Base-by-base conservation (phyloP, 2,113 vertebrate species). In the Gnathonemus echidnorhynchus region DNA sequence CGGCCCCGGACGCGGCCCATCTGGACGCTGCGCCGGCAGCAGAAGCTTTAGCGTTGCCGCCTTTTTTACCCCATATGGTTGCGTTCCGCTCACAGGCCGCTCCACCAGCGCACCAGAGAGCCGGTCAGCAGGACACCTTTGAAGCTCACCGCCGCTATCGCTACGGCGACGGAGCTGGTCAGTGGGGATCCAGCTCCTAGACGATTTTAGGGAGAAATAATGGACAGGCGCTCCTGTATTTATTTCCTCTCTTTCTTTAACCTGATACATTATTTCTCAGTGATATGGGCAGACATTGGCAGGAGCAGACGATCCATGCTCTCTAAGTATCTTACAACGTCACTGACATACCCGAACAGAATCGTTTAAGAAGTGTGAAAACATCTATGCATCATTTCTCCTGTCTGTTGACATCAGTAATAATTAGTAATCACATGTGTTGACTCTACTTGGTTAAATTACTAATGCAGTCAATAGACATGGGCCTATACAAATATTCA, bases 121-220 rank as follows among this genome's bases (percentile, higher is more conserved):
- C 94, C 95, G 93, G 92, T 95, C 97, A 97, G 96, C 97, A 97
- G 97, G 96, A 95, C 95, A 94, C 95, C 89, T 92, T 91, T 92
- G 89, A 49, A 89, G 92, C 35, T 91, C 93, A 93, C 92, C 91
- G 94, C 94, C 87, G n/a, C 50, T 62, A 31, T 93, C 93, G 89
- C 93, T 88, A 93, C 91, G 5, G 91, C 92, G 93, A 93, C 94
- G 91, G 91, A 86, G 74, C 93, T 87, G 15, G 91, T 35, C 24
- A 90, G 90, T 83, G 0, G 85, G 45, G 91, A 31, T 31, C 11
- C 45, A 93, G 96, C 93, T 93, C 96, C 95, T 87, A 90, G 94
- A 95, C 93, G 94, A 77, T 39, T 5, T 92, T 17, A 62, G 92
- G 19, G 85, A 87, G 74, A 90, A 52, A 39, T 90, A 62, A 39